Evolutionary conservation across 37 sponge, comb jelly and placozoan species (phyloP), one percentile per base, ranked within the genome.

Genomic region (Lycopodina hypogea): DNA sequence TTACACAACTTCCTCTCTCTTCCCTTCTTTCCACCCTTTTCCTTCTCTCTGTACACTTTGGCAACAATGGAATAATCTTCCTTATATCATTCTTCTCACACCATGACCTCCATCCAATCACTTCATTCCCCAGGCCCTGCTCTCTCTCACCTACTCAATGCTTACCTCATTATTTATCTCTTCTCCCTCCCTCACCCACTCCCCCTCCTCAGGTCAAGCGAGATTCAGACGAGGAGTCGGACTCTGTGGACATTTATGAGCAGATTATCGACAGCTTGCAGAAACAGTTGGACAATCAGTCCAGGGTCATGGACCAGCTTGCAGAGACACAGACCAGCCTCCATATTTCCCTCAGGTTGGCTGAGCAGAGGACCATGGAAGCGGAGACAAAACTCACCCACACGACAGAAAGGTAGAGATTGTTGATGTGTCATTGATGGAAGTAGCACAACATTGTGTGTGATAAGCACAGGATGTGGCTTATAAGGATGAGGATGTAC

Each of bases 321-420:
- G 58, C 48, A 29, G 58, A 71, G 72, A 71, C 64, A 12, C 81
- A 86, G 58, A 75, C 74, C 24, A 79, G 75, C 35, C 52, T 80
- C 19, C 61, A 62, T 0, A 29, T 86, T 1, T 74, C 87, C 3
- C 81, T 86, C 30, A 68, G 70, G 40, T 14, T 68, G 48, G 81
- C 81, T 0, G 87, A 86, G 41, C 74, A 74, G 55, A 51, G 69
- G 22, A 38, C 69, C 9, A 39, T 74, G 22, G 87, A 86, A 17
- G 71, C 81, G 40, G 81, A 86, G 59, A 86, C 68, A 11, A 80
- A 80, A 40, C 76, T 86, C 24, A n/a, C 1, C 15, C 58, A 71
- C 1, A 30, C 66, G 18, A 45, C 8, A 0, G 78, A 77, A n/a
- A 77, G 78, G 78, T 77, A 21, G 0, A 42, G 28, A 21, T 8